phyloP scores from a whole-genome alignment of 2,888 invertebrate species.

The Brachycybe producta region DNA sequence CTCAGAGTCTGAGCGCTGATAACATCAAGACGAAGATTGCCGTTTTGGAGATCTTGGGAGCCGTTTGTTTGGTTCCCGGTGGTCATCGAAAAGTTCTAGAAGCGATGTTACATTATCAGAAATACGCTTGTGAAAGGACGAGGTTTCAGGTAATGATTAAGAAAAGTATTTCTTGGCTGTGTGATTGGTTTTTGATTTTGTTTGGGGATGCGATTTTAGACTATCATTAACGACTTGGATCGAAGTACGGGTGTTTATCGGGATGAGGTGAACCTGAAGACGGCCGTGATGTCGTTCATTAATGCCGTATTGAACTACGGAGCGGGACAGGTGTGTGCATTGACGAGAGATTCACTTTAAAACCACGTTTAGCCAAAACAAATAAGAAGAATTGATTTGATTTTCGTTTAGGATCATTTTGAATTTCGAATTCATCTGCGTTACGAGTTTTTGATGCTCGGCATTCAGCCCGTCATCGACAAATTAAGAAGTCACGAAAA shows the following conservation, averaged over 20 bases:
- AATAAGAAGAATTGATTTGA: not conserved
- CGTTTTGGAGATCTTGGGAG: constrained; percentile 89
- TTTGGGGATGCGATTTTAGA: constrained; percentile 44
- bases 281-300: constrained; percentile 94
- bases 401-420: constrained; percentile 42
- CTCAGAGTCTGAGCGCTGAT: constrained; percentile 79
- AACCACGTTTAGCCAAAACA: not conserved
- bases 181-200: too few species aligned
- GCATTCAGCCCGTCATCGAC: constrained; percentile 89
- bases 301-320: constrained; percentile 94
- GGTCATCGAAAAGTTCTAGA: constrained; percentile 91
- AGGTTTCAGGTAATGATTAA: constrained; percentile 56
- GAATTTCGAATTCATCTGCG: constrained; percentile 90
- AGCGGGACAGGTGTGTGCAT: constrained; percentile 70
- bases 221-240: constrained; percentile 81
- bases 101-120: constrained; percentile 90
- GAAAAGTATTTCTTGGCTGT: not conserved
- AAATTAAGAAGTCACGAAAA: constrained; percentile 85
- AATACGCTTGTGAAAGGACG: constrained; percentile 79
- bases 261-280: constrained; percentile 85
- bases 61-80: constrained; percentile 90
- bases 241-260: constrained; percentile 78
- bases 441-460: constrained; percentile 92
- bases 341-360: too few species aligned
- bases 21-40: constrained; percentile 91